Conservation (phyloP, 2,113 vertebrate species). For the Dendrocopos noguchii region DNA sequence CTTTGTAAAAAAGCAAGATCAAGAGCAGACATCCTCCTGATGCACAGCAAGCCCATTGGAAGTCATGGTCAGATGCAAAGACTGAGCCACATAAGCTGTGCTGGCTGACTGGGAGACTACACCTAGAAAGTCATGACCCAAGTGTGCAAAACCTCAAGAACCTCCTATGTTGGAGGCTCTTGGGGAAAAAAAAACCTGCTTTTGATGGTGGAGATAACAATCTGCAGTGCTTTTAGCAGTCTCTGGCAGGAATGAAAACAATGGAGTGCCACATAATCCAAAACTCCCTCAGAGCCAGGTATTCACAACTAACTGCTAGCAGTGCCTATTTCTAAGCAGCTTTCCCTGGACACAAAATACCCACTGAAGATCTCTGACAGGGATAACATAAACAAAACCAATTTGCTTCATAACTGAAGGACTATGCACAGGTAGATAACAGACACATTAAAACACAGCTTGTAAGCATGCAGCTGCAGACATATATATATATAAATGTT, state of each 20-base stretch:
- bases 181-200: neutral
- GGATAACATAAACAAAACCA: neutral
- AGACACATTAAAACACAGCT: neutral
- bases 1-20: neutral
- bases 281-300: neutral
- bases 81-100: neutral
- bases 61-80: neutral
- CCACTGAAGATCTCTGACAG: neutral
- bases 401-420: neutral
- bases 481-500: neutral
- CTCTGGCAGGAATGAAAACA: neutral
- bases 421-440: neutral
- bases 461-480: neutral
- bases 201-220: neutral
- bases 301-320: neutral
- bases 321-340: neutral
- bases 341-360: neutral
- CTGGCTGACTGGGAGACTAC: neutral
- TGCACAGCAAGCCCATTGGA: no score
- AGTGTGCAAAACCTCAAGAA: neutral
- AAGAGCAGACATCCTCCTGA: neutral
- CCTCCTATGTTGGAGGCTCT: neutral
- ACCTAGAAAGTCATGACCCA: neutral
- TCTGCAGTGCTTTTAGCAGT: neutral
- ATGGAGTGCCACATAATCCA: neutral